Percentiles rank a stretch among this genome's conserved stretches.
phyloP scores from a whole-genome alignment of 2,888 invertebrate genomes.

The Temnothorax ravouxi region DNA sequence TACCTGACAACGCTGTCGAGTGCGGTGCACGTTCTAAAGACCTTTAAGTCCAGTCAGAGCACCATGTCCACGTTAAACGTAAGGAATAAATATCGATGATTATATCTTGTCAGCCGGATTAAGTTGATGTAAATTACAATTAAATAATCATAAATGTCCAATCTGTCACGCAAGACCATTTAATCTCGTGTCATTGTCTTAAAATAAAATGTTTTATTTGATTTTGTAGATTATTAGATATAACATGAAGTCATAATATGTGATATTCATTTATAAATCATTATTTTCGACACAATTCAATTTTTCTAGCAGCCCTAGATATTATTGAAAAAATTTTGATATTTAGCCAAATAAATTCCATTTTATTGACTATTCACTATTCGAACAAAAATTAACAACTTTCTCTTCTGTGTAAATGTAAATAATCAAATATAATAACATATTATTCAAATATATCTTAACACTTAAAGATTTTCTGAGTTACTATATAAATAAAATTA shows the following conservation, averaged over 20 bases:
- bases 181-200: too few species aligned
- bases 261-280: too few species aligned
- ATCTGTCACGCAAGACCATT: too few species aligned
- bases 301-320: too few species aligned
- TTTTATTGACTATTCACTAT: too few species aligned
- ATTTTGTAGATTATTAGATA: too few species aligned
- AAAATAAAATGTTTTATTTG: too few species aligned
- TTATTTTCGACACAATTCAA: too few species aligned
- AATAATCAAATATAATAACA: background rate
- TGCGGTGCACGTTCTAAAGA: conserved; percentile 95
- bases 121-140: background rate
- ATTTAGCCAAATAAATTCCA: too few species aligned
- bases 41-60: conserved; percentile 86
- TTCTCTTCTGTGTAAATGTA: background rate
- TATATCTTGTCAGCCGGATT: background rate
- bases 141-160: background rate
- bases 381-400: too few species aligned
- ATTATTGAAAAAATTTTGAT: too few species aligned
- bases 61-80: conserved; percentile 85
- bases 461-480: background rate
- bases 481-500: background rate
- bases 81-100: conserved; percentile 61
- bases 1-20: conserved; percentile 97
- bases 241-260: too few species aligned
- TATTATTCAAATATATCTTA: background rate